Evolutionary conservation across 2,797 vertebrate species (phyloP), one percentile per base, ranked within the genome.

Genomic region (Poeciliopsis paucimaculata): DNA sequence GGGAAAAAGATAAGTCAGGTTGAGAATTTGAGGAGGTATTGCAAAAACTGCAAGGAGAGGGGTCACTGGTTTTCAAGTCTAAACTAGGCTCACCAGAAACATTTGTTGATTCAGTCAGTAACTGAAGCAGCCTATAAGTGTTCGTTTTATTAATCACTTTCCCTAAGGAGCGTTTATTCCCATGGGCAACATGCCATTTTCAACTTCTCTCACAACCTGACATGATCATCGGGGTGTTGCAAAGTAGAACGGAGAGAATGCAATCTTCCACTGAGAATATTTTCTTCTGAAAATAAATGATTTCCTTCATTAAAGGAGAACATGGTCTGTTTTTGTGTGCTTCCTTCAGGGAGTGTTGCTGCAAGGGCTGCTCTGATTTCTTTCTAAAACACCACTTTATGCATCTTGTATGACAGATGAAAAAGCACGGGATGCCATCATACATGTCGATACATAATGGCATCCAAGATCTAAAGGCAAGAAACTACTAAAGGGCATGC

Each of bases 261-360:
- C 15, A 26, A 60, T 66, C 39, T 51, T 85, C 57, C 10, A 80
- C 72, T 87, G 43, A 76, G 15, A 84, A 75, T 75, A 55, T 82
- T 80, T 71, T 82, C 34, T 51, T 43, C 60, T 72, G 70, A 77
- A 77, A 82, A 84, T n/a, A 77, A 79, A 77, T 62, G 18, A 23
- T 72, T n/a, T n/a, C 39, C 5, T 31, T 75, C 41, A 72, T 84
- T 82, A 80, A 55, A 62, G 28, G 23, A 66, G 16, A 73, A 36
- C 3, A 46, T 23, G 20, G 28, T 80, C 1, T 36, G 36, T 71
- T 64, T 75, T 47, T 68, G 5, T 57, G 9, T 26, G 39, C 11
- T 5, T 51, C 36, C 74, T 28, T 74, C 72, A 41, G 20, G 57
- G 3, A 23, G 72, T 2, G 51, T 9, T 46, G 43, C 73, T 77